A percentile compares a stretch with the other conserved stretches of the same genome.
These are phyloP conservation scores for Clangula hyemalis DNA, from an alignment of 2,797 vertebrate species.

Conservation along the genomic window DNA sequence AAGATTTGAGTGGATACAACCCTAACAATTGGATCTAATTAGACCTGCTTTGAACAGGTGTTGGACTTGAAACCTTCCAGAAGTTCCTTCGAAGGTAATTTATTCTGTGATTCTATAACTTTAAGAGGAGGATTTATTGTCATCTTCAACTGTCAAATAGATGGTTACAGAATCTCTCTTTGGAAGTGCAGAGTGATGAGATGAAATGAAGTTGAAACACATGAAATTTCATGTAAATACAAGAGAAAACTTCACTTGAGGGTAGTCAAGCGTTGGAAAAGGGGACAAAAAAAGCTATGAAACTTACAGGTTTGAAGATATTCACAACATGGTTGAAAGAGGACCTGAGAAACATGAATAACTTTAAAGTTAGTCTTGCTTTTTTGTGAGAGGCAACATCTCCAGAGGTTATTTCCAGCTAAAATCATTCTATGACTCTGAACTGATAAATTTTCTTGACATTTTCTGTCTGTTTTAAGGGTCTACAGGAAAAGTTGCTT, in stretches of 20 bases:
- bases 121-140: neutral
- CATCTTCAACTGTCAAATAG: neutral
- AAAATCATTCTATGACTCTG: neutral
- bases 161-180: neutral
- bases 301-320: neutral
- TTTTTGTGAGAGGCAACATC: neutral
- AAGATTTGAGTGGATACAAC: no score
- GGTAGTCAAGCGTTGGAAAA: neutral
- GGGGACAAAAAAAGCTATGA: rapidly evolving
- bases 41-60: no score
- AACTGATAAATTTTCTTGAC: neutral
- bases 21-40: no score
- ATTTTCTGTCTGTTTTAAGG: neutral
- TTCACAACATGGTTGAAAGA: neutral
- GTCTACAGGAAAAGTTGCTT: neutral
- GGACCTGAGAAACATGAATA: neutral
- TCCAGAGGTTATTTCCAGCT: neutral
- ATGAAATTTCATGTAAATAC: neutral
- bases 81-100: neutral
- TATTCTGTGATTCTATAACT: neutral
- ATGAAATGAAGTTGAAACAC: neutral
- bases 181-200: neutral
- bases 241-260: neutral
- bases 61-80: neutral
- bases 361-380: neutral